phyloP scores from a whole-genome alignment of 1,140 invertebrate genomes.

The Lerema accius region DNA sequence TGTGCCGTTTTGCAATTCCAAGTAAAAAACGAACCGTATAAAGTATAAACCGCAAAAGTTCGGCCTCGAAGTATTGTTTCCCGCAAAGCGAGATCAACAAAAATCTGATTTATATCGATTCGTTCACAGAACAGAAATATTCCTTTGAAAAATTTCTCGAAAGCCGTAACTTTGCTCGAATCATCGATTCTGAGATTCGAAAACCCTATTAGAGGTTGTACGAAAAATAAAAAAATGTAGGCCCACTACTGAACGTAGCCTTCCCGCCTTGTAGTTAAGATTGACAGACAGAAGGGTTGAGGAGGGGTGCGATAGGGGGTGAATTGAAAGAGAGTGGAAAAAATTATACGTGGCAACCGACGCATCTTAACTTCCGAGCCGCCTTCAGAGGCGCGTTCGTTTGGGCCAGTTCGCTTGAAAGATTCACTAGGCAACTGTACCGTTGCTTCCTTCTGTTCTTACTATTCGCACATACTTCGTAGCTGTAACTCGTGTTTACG shows the following conservation, averaged over 20 bases:
- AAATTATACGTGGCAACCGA: slow-evolving; percentile 81
- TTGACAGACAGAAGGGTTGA: slow-evolving; percentile 79
- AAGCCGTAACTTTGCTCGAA: slow-evolving; percentile 42
- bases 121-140: slow-evolving; percentile 33
- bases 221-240: slow-evolving; percentile 69
- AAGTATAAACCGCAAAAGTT: slow-evolving; percentile 26
- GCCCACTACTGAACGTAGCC: slow-evolving; percentile 72
- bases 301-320: slow-evolving; percentile 60
- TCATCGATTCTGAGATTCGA: slow-evolving; percentile 68
- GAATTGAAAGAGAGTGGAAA: slow-evolving; percentile 78
- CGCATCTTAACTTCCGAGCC: slow-evolving; percentile 78
- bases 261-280: slow-evolving; percentile 79
- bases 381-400: slow-evolving; percentile 57
- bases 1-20: slow-evolving; percentile 25
- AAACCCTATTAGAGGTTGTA: slow-evolving; percentile 65
- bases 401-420: slow-evolving; percentile 46
- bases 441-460: background rate
- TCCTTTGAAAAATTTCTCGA: slow-evolving; percentile 41
- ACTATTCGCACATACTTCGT: background rate
- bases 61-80: slow-evolving; percentile 19
- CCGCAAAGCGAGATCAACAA: slow-evolving; percentile 28
- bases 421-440: slow-evolving; percentile 24
- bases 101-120: slow-evolving; percentile 33
- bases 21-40: slow-evolving; percentile 29
- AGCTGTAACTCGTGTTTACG: no score